These are phyloP conservation scores for Myotis vivesi DNA, from an alignment of 2,797 vertebrate genomes.

Conservation along the genomic window DNA sequence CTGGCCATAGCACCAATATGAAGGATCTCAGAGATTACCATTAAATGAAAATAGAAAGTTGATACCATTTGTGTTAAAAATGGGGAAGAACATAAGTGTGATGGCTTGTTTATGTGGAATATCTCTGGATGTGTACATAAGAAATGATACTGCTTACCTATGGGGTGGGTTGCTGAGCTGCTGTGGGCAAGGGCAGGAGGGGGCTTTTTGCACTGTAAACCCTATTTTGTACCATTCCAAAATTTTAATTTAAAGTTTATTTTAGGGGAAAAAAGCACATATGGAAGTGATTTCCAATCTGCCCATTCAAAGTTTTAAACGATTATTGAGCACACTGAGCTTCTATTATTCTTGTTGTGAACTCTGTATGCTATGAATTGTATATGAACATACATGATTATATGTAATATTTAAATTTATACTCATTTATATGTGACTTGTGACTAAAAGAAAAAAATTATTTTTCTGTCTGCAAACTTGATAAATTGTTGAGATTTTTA, in stretches of 20 bases:
- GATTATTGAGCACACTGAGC: neutral
- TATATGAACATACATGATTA: neutral
- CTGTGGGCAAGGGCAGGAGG: neutral
- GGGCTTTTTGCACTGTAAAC: neutral
- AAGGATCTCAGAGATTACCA: neutral
- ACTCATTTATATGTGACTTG: neutral
- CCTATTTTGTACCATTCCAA: neutral
- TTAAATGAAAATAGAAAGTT: neutral
- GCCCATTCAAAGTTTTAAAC: neutral
- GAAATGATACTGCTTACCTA: neutral
- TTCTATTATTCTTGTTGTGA: neutral
- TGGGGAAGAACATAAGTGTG: neutral
- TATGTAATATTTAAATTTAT: conserved; percentile 1
- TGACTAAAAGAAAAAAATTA: neutral
- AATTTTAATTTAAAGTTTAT: conserved; percentile 9
- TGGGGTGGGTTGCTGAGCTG: neutral
- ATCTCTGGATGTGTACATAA: neutral
- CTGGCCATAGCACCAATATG: neutral
- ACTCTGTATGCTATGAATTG: neutral
- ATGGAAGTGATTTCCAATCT: neutral
- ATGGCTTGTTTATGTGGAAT: neutral
- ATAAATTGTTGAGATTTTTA: neutral
- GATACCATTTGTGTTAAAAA: neutral
- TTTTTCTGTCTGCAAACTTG: neutral
- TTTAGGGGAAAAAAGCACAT: neutral